Base-by-base conservation (phyloP, 2,797 vertebrate genomes). In the Myiotriccus ornatus region DNA sequence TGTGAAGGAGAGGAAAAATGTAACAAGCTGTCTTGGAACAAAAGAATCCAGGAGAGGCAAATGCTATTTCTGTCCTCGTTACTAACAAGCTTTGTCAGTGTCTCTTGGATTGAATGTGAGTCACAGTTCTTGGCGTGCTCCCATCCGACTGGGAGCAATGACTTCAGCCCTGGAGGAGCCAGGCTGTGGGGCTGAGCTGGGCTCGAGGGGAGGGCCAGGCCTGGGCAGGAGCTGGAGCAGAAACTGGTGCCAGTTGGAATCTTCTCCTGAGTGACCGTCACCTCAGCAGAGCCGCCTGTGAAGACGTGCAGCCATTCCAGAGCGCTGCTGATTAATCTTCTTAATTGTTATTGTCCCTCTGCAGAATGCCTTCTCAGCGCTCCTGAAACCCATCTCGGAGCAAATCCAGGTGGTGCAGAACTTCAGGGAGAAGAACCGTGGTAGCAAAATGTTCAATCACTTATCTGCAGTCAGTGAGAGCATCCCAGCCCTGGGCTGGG, bases 401-500 rank as follows among this genome's bases (percentile, higher is more conserved):
- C 96, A 98, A 56, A 99, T 99, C 96, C 97, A 98, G 96, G 96
- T 98, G 63, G 99, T 99, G 78, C 98, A 99, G 98, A 84, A 91
- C 0, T 99, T 99, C 94, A 98, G 99, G 32, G 99, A 99, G 98
- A 97, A 98, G 97, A 99, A 99, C 92, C 98, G 99, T 83, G 98
- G 97, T n/a, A 99, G 99, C 71, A 97, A 97, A 25, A 74, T 98
- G 10, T 99, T 99, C 97, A 99, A 99, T 96, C 99, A 99, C 94
- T 97, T 99, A 24, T 99, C 99, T 1, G 98, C 99, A 15, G 98
- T 99, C 95, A 99, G 99, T 3, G 99, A 99, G 98, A 99, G 99
- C 68, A 98, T 99, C 92, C 98, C 99, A 9, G 99, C 98, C 74
- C 97, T 99, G 19, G 99, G 99, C 89, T 99, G 99, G 99, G 97